Evolutionary conservation across 2,888 invertebrate genomes (phyloP).

Genomic region (Mythimna lalbum): DNA sequence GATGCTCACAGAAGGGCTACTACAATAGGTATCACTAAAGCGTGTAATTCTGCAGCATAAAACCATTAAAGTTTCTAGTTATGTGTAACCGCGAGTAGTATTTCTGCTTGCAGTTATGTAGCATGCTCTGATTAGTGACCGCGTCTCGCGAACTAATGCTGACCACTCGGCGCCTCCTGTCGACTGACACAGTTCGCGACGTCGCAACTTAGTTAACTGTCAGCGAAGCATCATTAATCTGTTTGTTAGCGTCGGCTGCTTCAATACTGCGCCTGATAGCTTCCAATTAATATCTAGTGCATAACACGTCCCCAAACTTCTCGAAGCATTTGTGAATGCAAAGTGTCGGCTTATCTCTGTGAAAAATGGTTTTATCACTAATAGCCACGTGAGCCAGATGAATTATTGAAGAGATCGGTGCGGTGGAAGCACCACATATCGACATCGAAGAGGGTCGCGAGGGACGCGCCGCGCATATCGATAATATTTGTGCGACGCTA

Average conservation of each 20-base stretch:
- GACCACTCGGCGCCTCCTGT: neutral
- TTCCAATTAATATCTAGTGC: neutral
- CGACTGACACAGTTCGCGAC: neutral
- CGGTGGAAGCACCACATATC: constrained; percentile 20
- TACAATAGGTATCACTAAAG: neutral
- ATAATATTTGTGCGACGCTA: constrained; percentile 17
- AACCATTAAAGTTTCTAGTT: neutral
- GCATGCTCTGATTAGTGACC: neutral
- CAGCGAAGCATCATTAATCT: constrained; percentile 43
- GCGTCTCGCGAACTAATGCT: neutral
- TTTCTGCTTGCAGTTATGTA: neutral
- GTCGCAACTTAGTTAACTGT: constrained; percentile 26
- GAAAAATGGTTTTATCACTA: constrained; percentile 21
- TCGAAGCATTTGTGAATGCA: neutral
- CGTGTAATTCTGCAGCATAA: neutral
- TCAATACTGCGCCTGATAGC: constrained; percentile 23
- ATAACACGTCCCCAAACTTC: neutral
- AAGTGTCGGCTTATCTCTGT: constrained; percentile 5
- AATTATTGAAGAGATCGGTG: constrained; percentile 48
- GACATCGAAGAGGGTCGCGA: constrained; percentile 31
- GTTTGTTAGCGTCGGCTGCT: constrained; percentile 38
- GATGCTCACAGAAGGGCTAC: neutral
- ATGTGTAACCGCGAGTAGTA: neutral
- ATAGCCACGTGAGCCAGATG: constrained; percentile 33
- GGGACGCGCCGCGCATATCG: constrained; percentile 22